phyloP scores from a whole-genome alignment of 2,797 vertebrate species.

The Macrochelys suwanniensis region DNA sequence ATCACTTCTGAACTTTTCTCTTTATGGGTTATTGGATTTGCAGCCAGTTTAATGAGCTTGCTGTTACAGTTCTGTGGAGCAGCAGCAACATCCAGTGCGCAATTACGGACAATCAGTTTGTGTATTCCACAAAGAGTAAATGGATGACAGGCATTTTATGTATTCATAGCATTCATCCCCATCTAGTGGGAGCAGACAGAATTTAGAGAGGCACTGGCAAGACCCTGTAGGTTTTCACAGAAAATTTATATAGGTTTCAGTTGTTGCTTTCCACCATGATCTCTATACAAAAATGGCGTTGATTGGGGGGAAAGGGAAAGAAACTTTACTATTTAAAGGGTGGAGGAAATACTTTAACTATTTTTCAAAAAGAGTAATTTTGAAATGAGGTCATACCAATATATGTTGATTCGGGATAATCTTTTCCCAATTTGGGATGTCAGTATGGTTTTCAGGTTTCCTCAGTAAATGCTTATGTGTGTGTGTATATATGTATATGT shows the following conservation, averaged over 20 bases:
- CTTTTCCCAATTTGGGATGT: neutral
- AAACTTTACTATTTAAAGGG: too few species aligned
- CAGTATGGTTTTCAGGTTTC: neutral
- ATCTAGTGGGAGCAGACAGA: constrained; percentile 7
- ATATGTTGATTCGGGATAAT: too few species aligned
- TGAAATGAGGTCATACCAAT: too few species aligned
- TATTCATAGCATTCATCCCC: constrained; percentile 11
- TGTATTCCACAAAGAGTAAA: neutral
- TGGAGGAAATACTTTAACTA: neutral
- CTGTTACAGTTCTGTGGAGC: constrained; percentile 53
- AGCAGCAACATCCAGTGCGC: constrained; percentile 66
- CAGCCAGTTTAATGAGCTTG: constrained; percentile 74
- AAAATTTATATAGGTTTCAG: constrained; percentile 19
- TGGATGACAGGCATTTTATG: neutral
- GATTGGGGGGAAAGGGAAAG: neutral
- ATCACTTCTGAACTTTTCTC: constrained; percentile 57
- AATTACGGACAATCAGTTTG: constrained; percentile 14
- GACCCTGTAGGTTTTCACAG: neutral
- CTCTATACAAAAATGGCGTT: neutral
- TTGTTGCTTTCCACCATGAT: neutral
- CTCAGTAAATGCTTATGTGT: neutral
- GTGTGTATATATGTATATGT: too few species aligned
- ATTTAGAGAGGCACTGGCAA: neutral
- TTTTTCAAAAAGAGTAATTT: too few species aligned
- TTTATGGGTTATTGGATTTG: constrained; percentile 35